Percentiles rank a stretch among this genome's conserved stretches.
Evolutionary conservation across 2,888 invertebrate genomes (phyloP).

Genomic region (Synergus japonicus): DNA sequence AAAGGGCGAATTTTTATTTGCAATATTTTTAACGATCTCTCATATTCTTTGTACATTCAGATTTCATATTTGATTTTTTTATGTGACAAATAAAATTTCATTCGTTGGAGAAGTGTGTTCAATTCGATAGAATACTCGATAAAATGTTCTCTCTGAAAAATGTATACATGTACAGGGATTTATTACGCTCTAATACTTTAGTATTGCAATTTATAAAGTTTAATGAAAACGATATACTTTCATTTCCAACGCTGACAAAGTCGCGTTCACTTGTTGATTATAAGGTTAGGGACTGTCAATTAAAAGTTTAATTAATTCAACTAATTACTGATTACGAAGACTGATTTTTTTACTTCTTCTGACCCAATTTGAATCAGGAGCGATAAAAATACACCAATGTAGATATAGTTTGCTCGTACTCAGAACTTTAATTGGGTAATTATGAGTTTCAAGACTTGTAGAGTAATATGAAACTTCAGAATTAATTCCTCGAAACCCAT

Average conservation of each 20-base stretch:
- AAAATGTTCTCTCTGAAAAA: background rate
- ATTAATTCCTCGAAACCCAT: constrained; percentile 34
- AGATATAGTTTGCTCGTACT: constrained; percentile 22
- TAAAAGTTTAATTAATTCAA: constrained; percentile 37
- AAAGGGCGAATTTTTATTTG: constrained; percentile 25
- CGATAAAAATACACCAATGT: constrained; percentile 14
- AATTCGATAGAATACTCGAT: background rate
- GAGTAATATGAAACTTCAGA: constrained; percentile 36
- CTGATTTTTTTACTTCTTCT: constrained; percentile 2
- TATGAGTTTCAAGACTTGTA: constrained; percentile 39
- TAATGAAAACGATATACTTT: constrained; percentile 1
- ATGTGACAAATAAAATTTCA: background rate
- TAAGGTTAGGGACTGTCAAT: constrained; percentile 25
- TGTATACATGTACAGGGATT: background rate
- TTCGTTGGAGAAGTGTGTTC: background rate
- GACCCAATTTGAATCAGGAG: constrained; percentile 30
- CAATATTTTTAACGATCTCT: constrained; percentile 34
- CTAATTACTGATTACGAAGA: constrained; percentile 28
- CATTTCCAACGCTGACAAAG: constrained; percentile 1
- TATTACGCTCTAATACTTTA: constrained; percentile 3
- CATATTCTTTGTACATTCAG: constrained; percentile 7
- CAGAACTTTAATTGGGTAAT: constrained; percentile 37
- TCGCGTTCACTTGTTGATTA: constrained; percentile 20
- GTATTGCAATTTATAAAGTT: constrained; percentile 14
- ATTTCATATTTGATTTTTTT: background rate